Evolutionary conservation across 2,113 vertebrate genomes (phyloP), one percentile per base, ranked within the genome.

Genomic region (Pseudonaja textilis): DNA sequence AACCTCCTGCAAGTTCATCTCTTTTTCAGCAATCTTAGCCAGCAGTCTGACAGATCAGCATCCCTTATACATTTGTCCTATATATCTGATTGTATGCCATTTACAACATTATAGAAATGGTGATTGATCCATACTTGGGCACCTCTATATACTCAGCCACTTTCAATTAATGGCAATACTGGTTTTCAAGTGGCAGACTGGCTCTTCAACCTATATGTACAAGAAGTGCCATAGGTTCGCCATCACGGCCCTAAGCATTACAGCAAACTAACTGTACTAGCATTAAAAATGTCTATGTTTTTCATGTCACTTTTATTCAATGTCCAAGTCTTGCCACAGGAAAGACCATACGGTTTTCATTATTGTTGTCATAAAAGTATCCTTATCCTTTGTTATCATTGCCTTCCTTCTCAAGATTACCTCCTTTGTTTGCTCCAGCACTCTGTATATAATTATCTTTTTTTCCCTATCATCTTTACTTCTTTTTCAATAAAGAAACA

Each of bases 1-100:
- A 0, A 91, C 87, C 34, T 87, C 92, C 64, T 89, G 61, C 87
- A 96, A 93, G 45, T 93, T 29, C 55, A 0, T 94, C 86, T 93
- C 90, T 96, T 96, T 81, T 69, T 92, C 88, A 94, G 94, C 93
- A 96, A 96, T 95, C 95, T 95, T 94, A 56, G 91, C 69, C 94
- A 91, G 86, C 92, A 74, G 89, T 50, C 90, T 94, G 95, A 94
- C 61, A 89, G 96, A 94, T 93, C 93, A 96, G 93, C 91, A 89
- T 91, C 92, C 90, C 92, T 90, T 93, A 50, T 1, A 3, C 29
- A 91, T 87, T 14, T 42, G 90, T 50, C 6, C 8, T 22, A 90
- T 50, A 55, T 89, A 14, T 92, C 64, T 54, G 93, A 16, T 91
- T 4, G 23, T 93, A 45, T 61, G 26, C 26, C 29, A 64, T 81